Evolutionary conservation across 2,888 invertebrate species (phyloP).

Genomic region (Rhagonycha lutea): DNA sequence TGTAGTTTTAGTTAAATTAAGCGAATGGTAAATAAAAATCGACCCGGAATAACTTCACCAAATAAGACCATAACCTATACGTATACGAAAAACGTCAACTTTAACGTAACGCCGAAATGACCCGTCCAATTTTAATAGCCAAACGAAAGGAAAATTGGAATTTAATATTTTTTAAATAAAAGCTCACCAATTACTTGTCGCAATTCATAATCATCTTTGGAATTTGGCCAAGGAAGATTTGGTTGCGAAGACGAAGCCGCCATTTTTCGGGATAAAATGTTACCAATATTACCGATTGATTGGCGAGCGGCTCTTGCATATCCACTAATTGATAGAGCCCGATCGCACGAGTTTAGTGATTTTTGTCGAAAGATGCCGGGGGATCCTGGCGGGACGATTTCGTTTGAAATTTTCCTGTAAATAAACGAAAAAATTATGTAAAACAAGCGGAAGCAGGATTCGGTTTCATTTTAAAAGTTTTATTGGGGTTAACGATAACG

Average conservation of each 20-base stretch:
- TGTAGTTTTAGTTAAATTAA: not conserved
- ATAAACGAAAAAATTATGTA: not conserved
- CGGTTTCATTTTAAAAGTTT: not conserved
- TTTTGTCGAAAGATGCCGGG: conserved; percentile 66
- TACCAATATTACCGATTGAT: conserved; percentile 57
- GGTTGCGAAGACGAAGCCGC: conserved; percentile 60
- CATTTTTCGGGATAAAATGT: conserved; percentile 66
- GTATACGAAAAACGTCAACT: conserved; percentile 11
- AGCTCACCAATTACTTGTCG: conserved; percentile 89
- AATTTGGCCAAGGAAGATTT: conserved; percentile 79
- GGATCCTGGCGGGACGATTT: conserved; percentile 63
- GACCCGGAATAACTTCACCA: conserved; percentile 48
- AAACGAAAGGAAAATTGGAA: not conserved
- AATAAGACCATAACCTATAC: conserved; percentile 51
- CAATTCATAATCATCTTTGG: conserved; percentile 89
- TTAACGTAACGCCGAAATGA: not conserved
- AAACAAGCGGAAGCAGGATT: not conserved
- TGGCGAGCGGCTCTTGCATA: conserved; percentile 54
- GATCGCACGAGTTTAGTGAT: conserved; percentile 53
- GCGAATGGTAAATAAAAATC: conserved; percentile 33
- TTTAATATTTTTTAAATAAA: conserved; percentile 31
- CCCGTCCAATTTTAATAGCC: not conserved
- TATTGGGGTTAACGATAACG: too few species aligned
- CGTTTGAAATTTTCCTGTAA: conserved; percentile 64
- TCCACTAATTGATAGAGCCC: conserved; percentile 50